Base-by-base conservation (phyloP, 2,797 vertebrate species). In the Hydrolagus colliei region DNA sequence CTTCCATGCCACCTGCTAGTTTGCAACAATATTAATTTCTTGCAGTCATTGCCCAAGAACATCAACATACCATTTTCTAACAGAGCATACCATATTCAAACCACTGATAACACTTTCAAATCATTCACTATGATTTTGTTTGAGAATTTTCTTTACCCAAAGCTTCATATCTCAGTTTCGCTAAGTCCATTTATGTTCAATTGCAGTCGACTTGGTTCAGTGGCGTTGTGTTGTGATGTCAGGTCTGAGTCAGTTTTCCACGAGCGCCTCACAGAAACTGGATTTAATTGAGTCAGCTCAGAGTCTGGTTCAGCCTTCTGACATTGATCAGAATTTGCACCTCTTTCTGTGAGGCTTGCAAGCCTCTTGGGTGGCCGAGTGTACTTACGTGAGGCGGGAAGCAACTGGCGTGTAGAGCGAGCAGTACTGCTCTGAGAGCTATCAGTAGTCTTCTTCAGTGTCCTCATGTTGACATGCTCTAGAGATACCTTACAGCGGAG, bases 401-500 rank as follows among this genome's bases (percentile, higher is more conserved):
- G 88, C 75, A 97, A 89, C 0, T 96, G 96, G 9, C 87, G 94
- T 0, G 91, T 79, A 0, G 94, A 95, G 63, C 88, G 92, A 0
- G 73, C 86, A 0, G 94, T 93, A 1, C 62, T 77, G 0, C 1
- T 20, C 0, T 0, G 0, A 3, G 93, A 86, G 87, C 86, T 90
- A 10, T 10, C 8, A 5, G 32, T 86, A 79, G 88, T 86, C 2
- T 71, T 86, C 63, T 89, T 90, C 72, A 95, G 84, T 2, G 86
- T 93, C 87, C 94, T 93, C 79, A 90, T 94, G 92, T 97, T 98
- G 91, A 90, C 88, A 0, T 97, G 97, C 78, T 94, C 87, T 20
- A 99, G 91, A 0, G 92, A 94, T 85, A 97, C 92, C 72, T 1
- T 95, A 89, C 97, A 98, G 82, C 94, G 88, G 52, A 99, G 91